phyloP scores from a whole-genome alignment of 2,113 vertebrate species.

The Entomyzon cyanotis region DNA sequence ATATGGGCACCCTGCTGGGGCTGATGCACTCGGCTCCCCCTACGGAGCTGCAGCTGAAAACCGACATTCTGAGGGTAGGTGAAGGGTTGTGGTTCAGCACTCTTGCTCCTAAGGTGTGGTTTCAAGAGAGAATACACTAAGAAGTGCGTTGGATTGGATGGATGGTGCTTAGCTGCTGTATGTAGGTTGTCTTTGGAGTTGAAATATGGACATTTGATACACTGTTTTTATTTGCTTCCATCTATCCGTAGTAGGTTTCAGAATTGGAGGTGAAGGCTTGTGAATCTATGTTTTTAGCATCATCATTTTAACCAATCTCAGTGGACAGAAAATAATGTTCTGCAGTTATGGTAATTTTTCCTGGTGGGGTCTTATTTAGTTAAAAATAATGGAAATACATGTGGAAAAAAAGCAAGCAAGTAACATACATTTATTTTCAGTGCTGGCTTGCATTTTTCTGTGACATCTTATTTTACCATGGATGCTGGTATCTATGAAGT shows the following conservation, averaged over 20 bases:
- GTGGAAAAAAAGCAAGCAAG: neutral
- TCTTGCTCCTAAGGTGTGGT: neutral
- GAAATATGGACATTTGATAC: fast-evolving
- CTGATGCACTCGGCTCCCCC: constrained; percentile 95
- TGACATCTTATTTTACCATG: neutral
- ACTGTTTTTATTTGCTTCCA: neutral
- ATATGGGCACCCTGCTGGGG: constrained; percentile 97
- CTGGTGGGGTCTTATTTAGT: neutral
- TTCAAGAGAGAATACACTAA: neutral
- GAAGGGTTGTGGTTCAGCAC: neutral
- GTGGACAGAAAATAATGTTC: neutral
- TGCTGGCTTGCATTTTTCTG: neutral
- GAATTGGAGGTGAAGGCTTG: neutral
- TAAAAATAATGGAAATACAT: neutral
- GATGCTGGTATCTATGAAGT: no score
- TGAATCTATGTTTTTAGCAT: neutral
- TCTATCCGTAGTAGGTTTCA: neutral
- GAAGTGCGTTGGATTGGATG: neutral
- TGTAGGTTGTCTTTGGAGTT: neutral
- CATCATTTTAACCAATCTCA: neutral
- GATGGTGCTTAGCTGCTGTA: neutral
- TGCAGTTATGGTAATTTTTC: neutral
- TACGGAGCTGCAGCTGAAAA: constrained; percentile 92
- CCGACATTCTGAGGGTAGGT: constrained; percentile 90
- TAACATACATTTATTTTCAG: neutral